A percentile compares a stretch with the other conserved stretches of the same genome.
Conservation (phyloP, 2,888 invertebrate genomes). For the Nemurella pictetii region DNA sequence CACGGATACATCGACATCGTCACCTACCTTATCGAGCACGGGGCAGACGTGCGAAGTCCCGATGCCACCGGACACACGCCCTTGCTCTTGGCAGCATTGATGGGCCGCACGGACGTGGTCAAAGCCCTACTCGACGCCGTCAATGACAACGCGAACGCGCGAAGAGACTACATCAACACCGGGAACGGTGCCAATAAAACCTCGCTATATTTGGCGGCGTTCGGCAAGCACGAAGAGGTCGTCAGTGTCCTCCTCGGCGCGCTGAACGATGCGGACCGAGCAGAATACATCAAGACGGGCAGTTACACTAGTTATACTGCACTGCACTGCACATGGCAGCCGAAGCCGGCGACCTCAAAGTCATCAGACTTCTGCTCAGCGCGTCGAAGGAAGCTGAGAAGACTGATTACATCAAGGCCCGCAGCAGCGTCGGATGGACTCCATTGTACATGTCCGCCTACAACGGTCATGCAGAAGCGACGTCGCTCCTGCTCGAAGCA, state of each 20-base stretch:
- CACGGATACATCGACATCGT: neutral
- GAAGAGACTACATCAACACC: neutral
- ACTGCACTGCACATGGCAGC: neutral
- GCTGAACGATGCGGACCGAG: neutral
- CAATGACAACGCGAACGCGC: neutral
- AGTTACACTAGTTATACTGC: neutral
- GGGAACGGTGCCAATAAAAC: neutral
- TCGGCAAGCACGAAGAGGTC: neutral
- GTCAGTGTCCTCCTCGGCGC: neutral
- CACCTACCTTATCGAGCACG: neutral
- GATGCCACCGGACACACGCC: neutral
- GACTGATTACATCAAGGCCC: neutral
- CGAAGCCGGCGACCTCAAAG: neutral
- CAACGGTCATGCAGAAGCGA: constrained; percentile 18
- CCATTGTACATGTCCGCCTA: constrained; percentile 10
- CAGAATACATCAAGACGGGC: neutral
- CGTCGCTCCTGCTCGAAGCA: neutral
- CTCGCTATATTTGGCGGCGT: neutral
- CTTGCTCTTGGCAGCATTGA: neutral
- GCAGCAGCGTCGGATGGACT: constrained; percentile 6
- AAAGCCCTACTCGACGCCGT: neutral
- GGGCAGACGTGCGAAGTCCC: neutral
- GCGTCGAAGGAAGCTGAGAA: neutral
- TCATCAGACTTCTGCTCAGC: neutral
- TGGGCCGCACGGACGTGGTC: neutral